Percentiles rank a stretch among this genome's conserved stretches.
phyloP scores from a whole-genome alignment of 2,113 vertebrate species.

The Entomyzon cyanotis region DNA sequence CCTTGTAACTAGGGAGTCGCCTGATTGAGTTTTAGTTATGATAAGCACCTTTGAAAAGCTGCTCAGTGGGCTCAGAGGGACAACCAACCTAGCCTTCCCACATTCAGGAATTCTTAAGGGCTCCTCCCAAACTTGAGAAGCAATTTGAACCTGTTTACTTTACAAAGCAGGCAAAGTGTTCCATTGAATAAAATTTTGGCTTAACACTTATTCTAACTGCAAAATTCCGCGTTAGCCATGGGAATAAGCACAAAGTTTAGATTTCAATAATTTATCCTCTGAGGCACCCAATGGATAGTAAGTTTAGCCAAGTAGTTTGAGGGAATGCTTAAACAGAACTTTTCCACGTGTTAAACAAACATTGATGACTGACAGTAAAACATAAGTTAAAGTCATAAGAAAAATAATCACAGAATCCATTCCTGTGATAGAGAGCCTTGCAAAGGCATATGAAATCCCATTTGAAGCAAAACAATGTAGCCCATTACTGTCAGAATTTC shows the following conservation, averaged over 20 bases:
- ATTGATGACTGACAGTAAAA: conserved; percentile 49
- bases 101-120: neutral
- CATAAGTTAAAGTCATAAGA: conserved; percentile 37
- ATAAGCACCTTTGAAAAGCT: neutral
- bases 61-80: neutral
- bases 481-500: neutral
- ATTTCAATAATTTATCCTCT: conserved; percentile 58
- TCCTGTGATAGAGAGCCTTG: neutral
- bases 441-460: neutral
- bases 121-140: neutral
- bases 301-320: conserved; percentile 53
- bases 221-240: conserved; percentile 45
- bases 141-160: conserved; percentile 5
- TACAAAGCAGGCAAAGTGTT: conserved; percentile 20
- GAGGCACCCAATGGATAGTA: conserved; percentile 40
- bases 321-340: conserved; percentile 60
- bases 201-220: conserved; percentile 29
- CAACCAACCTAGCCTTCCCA: neutral
- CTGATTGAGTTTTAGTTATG: neutral
- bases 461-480: neutral
- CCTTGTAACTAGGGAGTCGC: neutral
- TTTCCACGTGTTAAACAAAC: conserved; percentile 42
- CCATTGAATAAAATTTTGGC: conserved; percentile 24
- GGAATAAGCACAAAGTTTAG: conserved; percentile 60
- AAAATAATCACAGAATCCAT: conserved; percentile 43